Base-by-base conservation (phyloP, 2,797 vertebrate genomes). In the Microctenopoma lineatum region DNA sequence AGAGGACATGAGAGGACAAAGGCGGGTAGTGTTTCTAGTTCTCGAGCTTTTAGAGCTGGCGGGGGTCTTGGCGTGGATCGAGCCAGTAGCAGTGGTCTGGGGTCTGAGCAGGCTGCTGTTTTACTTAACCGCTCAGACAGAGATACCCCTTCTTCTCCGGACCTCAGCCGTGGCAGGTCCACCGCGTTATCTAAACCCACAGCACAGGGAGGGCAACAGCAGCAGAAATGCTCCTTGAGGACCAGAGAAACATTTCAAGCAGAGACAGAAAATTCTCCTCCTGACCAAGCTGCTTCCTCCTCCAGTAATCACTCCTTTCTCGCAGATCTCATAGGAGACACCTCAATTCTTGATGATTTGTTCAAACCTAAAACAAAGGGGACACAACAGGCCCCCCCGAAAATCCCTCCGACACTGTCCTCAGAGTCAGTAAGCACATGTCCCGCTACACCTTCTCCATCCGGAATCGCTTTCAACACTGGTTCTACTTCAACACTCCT, bases 321-420 rank as follows among this genome's bases (percentile, higher is more conserved):
- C 67, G 81, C 84, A 66, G 94, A 95, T 70, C 92, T 99, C 69
- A 92, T 99, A 50, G 98, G 98, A 59, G 97, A 99, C 92, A 97
- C 95, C 12, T 98, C 97, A 59, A 92, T 99, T 87, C 95, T 99
- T 1, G 89, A 92, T 48, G 95, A 96, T 74, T 83, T 99, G 68
- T 96, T 98, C 59, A 93, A 90, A 93, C 83, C 91, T 65, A 93
- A 81, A 79, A 53, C 84, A 84, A 87, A 59, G 66, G 60, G 25
- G 45, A 44, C 64, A 54, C 50, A 71, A 41, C 66, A 38, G 18
- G 34, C 9, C n/a, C 1, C 41, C 11, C 13, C 65, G 0, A 77
- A 83, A 77, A 44, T 67, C 12, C 14, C 67, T 13, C 42, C 44
- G 0, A 4, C 57, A 7, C 15, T 52, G 15, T 18, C 57, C 25